These are phyloP conservation scores for Pollenia angustigena DNA, from an alignment of 2,888 invertebrate genomes.

Conservation along the genomic window DNA sequence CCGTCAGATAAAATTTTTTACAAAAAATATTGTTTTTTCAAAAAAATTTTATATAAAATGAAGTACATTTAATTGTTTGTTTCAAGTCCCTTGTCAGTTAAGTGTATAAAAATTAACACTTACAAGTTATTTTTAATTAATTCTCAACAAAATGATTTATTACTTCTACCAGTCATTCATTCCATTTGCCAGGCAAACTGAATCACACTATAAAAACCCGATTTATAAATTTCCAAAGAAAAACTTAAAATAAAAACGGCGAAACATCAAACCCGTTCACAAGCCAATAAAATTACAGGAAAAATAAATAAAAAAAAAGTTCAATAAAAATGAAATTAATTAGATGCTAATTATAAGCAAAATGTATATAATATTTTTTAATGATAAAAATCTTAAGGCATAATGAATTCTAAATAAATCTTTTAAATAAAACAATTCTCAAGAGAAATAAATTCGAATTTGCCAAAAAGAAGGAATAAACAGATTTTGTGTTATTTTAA, in stretches of 20 bases:
- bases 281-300: slow-evolving; percentile 2
- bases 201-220: background rate
- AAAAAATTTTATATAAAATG: background rate
- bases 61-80: background rate
- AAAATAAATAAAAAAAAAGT: background rate
- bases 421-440: slow-evolving; percentile 3
- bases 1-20: too few species aligned
- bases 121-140: slow-evolving; percentile 49
- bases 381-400: slow-evolving; percentile 25
- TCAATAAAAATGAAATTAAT: slow-evolving; percentile 56
- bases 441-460: background rate
- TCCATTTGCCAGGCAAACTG: background rate
- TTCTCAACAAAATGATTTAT: slow-evolving; percentile 37
- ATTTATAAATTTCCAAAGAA: slow-evolving; percentile 33
- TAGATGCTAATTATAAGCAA: slow-evolving; percentile 63
- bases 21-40: too few species aligned
- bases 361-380: slow-evolving; percentile 29
- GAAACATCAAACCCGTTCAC: slow-evolving; percentile 28
- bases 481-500: background rate
- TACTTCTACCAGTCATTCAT: background rate
- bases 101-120: slow-evolving; percentile 33
- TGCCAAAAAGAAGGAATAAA: background rate
- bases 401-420: slow-evolving; percentile 41
- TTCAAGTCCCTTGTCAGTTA: slow-evolving; percentile 12
- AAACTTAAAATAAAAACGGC: slow-evolving; percentile 27